Conservation (phyloP, 2,888 invertebrate genomes). For the Cataglyphis altisquamis region DNA sequence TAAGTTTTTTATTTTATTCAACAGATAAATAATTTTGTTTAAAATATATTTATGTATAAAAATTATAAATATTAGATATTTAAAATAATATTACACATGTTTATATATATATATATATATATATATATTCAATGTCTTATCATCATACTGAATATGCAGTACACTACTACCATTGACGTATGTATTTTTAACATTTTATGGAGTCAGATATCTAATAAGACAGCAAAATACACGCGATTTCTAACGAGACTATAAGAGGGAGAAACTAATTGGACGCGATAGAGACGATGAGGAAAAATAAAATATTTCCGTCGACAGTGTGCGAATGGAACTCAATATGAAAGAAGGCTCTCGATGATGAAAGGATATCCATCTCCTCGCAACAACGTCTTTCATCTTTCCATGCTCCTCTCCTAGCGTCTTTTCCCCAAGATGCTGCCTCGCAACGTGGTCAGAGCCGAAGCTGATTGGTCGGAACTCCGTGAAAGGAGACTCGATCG, state of each 20-base stretch:
- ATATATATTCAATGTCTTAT: no score
- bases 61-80: no score
- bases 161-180: not conserved
- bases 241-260: not conserved
- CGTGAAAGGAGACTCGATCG: slow-evolving; percentile 54
- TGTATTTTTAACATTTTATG: not conserved
- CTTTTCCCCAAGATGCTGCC: slow-evolving; percentile 33
- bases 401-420: slow-evolving; percentile 48
- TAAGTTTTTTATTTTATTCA: not conserved
- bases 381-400: slow-evolving; percentile 65
- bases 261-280: slow-evolving; percentile 44
- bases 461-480: slow-evolving; percentile 67
- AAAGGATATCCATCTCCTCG: slow-evolving; percentile 57
- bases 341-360: slow-evolving; percentile 55
- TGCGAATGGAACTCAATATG: slow-evolving; percentile 46
- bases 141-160: not conserved
- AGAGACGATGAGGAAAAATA: slow-evolving; percentile 61
- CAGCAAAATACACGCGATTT: not conserved
- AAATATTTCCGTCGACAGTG: slow-evolving; percentile 47
- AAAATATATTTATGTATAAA: not conserved
- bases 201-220: slow-evolving; percentile 3
- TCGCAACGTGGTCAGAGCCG: slow-evolving; percentile 55
- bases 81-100: not conserved
- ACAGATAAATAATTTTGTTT: not conserved
- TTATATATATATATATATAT: not conserved